Base-by-base conservation (phyloP, 2,113 vertebrate genomes). In the Microcebus lehilahytsara region DNA sequence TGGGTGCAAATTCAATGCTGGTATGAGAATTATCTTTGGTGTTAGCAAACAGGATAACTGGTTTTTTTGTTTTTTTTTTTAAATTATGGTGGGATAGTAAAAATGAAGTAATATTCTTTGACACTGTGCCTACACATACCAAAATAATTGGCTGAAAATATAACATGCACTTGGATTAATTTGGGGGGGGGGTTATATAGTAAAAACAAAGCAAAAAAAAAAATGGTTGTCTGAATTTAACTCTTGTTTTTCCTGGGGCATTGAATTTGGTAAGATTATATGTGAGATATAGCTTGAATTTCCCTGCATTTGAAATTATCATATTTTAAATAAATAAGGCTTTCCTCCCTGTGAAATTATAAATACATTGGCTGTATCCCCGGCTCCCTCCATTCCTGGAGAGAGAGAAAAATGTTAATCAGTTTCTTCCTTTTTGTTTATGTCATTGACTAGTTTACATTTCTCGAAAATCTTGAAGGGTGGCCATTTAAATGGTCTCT, bases 1-100 rank as follows among this genome's bases (percentile, higher is more conserved):
- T 98, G 98, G 98, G 98, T 98, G 97, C 98, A 98, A 98, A 98
- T 98, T 98, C 97, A 98, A 98, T 98, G 98, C 98, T 99, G 98
- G 98, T 98, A 98, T 98, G 98, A 98, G 98, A 98, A 96, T 98
- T 97, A 95, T 99, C 99, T 99, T 99, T 99, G 99, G 99, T 99
- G 98, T 99, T 97, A 99, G 98, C 98, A 99, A 98, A 96, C 97
- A 98, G 97, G 90, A 89, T 96, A 81, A 97, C 56, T 93, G 85
- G 66, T 89, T 46, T 46, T 1, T 46, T 46, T n/a, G n/a, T n/a
- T 46, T 8, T 46, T 46, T 46, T 46, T 46, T 46, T 46, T 8
- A 9, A 46, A 95, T 97, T 97, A 97, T 53, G 92, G 96, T 97
- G 86, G 71, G 75, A 98, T 98, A 97, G 96, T 97, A 97, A 98